These are phyloP conservation scores for Mermis nigrescens DNA, from an alignment of 2,888 invertebrate species.

Conservation along the genomic window DNA sequence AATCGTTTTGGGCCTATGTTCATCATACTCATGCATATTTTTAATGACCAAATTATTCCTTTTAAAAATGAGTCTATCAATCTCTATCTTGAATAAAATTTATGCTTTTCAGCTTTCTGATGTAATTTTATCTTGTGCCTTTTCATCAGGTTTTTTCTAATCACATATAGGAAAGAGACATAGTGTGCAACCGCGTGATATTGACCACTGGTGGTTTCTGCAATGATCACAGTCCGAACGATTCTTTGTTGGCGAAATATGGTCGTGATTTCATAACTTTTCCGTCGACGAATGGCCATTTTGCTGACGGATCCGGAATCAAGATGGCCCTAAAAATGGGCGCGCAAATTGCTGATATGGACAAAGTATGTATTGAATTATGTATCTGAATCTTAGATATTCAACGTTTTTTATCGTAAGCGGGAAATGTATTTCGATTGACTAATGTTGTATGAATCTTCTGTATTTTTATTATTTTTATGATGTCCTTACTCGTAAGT, in stretches of 20 bases:
- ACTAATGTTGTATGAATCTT: too few species aligned
- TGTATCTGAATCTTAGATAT: neutral
- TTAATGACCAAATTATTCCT: too few species aligned
- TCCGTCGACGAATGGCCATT: constrained; percentile 31
- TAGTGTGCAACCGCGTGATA: constrained; percentile 21
- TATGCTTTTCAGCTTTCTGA: too few species aligned
- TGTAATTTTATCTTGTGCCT: too few species aligned
- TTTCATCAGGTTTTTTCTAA: too few species aligned
- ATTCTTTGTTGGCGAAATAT: constrained; percentile 26
- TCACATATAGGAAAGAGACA: neutral
- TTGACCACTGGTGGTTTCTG: constrained; percentile 30
- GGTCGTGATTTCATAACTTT: constrained; percentile 19
- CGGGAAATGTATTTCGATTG: too few species aligned
- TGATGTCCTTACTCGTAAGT: too few species aligned
- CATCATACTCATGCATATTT: too few species aligned
- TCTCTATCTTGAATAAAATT: too few species aligned
- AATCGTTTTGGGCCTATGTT: too few species aligned
- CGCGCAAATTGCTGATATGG: constrained; percentile 27
- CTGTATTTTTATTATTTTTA: too few species aligned
- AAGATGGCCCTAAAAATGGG: constrained; percentile 29
- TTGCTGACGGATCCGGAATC: constrained; percentile 23
- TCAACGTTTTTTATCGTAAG: neutral
- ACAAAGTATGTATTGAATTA: constrained; percentile 14
- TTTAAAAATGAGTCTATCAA: too few species aligned
- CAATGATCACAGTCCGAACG: constrained; percentile 20